Conservation (phyloP, 2,113 vertebrate genomes). For the Sinosuthora webbiana region DNA sequence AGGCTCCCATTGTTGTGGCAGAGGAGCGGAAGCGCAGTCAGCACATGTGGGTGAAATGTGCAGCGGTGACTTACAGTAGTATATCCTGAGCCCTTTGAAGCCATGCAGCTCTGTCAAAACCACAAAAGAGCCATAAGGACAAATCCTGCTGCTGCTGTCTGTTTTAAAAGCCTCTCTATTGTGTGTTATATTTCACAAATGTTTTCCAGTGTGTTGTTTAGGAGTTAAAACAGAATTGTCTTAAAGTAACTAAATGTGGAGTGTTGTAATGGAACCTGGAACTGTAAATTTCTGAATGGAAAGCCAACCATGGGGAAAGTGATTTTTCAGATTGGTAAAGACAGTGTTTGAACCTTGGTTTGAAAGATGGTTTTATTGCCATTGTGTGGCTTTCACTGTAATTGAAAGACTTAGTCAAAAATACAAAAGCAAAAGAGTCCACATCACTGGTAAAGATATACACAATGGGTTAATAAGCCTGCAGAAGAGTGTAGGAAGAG, state of each 20-base stretch:
- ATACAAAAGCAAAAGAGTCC: not conserved
- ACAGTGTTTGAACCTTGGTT: not conserved
- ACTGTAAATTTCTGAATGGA: not conserved
- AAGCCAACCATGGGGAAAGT: not conserved
- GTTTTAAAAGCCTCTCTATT: not conserved
- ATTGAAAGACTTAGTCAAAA: not conserved
- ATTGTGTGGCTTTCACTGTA: not conserved
- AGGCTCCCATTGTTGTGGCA: slow-evolving; percentile 18
- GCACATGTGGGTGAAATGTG: slow-evolving; percentile 53
- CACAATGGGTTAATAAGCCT: not conserved
- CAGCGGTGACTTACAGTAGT: not conserved
- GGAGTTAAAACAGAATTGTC: not conserved
- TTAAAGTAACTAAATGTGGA: not conserved
- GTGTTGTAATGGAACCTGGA: not conserved
- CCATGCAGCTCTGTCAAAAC: not conserved
- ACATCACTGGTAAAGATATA: not conserved
- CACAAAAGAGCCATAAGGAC: not conserved
- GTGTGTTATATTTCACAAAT: not conserved
- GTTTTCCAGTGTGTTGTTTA: not conserved
- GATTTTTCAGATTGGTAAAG: not conserved
- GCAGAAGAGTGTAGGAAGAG: not conserved
- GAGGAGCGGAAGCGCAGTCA: slow-evolving; percentile 7
- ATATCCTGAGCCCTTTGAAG: slow-evolving; percentile 32
- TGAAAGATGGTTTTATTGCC: not conserved
- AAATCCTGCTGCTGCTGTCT: not conserved